Evolutionary conservation across 2,888 invertebrate species (phyloP), one percentile per base, ranked within the genome.

Genomic region (Podabrus alpinus): DNA sequence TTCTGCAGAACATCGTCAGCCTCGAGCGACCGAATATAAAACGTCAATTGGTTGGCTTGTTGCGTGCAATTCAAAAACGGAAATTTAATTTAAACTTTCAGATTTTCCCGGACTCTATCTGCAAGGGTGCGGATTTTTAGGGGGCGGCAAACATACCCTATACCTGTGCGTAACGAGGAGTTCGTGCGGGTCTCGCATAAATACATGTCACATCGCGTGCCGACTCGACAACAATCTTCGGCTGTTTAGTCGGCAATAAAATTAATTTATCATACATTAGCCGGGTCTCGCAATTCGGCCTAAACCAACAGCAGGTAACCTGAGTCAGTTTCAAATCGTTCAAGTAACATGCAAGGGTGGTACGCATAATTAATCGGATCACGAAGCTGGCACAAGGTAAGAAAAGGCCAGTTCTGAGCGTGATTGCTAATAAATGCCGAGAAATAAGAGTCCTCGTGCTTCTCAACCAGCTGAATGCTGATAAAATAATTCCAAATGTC

Each of bases 401-500:
- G 86, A 86, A 86, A 85, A 86, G 86, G 86, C 85, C 85, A 85
- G 85, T 84, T 83, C 83, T 83, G 85, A 82, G 84, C 87, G 86
- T 86, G 86, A 86, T 87, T 85, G 86, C 86, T 86, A 87, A 87
- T 86, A 86, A 87, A 87, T 86, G 84, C 86, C 86, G 87, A 87
- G 87, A 88, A 87, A 87, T 87, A 86, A 87, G 86, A 86, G 87
- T 86, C 87, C 86, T 86, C 86, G 86, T 87, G 86, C 85, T 85
- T 85, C 86, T 85, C 82, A 83, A 82, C 82, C 62, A 83, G 85
- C 62, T 64, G 62, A 64, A 64, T 64, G 62, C 86, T 87, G 88
- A 87, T 88, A 88, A 87, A 87, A 87, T 87, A 88, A 87, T 87
- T 87, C 84, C 84, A 84, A 85, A 87, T 87, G 88, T 88, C 87